Conservation (phyloP, 2,113 vertebrate species). For the Sylvilagus bachmani region DNA sequence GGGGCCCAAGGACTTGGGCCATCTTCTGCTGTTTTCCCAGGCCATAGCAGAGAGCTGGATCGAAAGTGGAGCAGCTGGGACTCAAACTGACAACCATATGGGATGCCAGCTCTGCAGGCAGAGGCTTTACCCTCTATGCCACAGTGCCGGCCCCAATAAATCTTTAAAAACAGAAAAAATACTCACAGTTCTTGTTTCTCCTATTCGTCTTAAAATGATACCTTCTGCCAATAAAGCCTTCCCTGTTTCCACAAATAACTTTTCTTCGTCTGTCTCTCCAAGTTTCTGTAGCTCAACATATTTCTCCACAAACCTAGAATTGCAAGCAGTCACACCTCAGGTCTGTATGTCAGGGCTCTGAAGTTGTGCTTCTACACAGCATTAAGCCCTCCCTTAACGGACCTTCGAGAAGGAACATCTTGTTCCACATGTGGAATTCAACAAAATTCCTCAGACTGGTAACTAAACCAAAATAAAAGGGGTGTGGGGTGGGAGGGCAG, state of each 20-base stretch:
- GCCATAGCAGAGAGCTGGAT: too few species aligned
- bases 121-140: too few species aligned
- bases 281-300: slow-evolving; percentile 90
- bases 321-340: slow-evolving; percentile 57
- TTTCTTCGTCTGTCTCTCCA: slow-evolving; percentile 88
- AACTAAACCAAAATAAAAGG: neutral
- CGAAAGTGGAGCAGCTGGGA: too few species aligned
- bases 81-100: too few species aligned
- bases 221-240: slow-evolving; percentile 93
- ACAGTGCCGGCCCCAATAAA: too few species aligned
- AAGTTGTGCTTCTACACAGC: neutral
- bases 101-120: too few species aligned
- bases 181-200: slow-evolving; percentile 88
- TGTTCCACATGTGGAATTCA: neutral
- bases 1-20: too few species aligned
- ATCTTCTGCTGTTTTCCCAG: too few species aligned
- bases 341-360: too few species aligned
- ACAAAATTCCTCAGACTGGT: neutral
- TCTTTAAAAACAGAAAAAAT: neutral
- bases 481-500: neutral
- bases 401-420: neutral
- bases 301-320: slow-evolving; percentile 94
- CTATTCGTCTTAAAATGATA: slow-evolving; percentile 88
- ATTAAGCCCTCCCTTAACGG: neutral
- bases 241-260: slow-evolving; percentile 92